Evolutionary conservation across 2,797 vertebrate genomes (phyloP), one percentile per base, ranked within the genome.

Genomic region (Valencia hispanica): DNA sequence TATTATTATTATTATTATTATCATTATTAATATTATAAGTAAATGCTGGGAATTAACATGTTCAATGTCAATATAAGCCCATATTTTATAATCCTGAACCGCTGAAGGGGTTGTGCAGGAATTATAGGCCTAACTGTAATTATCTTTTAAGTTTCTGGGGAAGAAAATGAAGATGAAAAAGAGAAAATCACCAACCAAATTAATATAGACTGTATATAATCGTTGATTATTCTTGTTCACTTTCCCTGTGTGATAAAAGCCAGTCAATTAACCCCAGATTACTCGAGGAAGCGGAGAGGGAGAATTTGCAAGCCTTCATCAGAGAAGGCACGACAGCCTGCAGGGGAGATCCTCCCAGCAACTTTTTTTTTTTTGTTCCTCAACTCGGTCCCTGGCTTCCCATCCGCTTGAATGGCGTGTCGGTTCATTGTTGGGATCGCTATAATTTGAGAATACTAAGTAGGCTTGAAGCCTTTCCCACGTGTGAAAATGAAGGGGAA

Each of bases 401-500:
- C 87, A 84, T 87, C 74, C 83, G 48, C 86, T 71, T 94, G 92
- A 94, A 94, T 93, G 89, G 88, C 89, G 90, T 84, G 90, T 88
- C 88, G 87, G 83, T 74, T 92, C 90, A 93, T 94, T 94, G 92
- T 94, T 93, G 88, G 88, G 80, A 90, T 83, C 79, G 86, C 86
- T 88, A 93, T 93, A 93, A 88, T 89, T 90, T 83, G 91, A 93
- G 92, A 93, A 95, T 94, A 91, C 89, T 90, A 94, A 94, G 82
- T 81, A 92, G 91, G 91, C 80, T 84, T 78, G 84, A 93, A 93
- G 91, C 92, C 86, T 87, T 94, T 95, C 94, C 91, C 94, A 93
- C 89, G 93, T 94, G 93, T 93, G 86, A 83, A 92, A 89, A 84
- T 39, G 15, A 41, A 72, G 36, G 9, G 15, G 22, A 32, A 7